phyloP scores from a whole-genome alignment of 53 echinoderm and acorn worm genomes.

The Apostichopus leukothele region DNA sequence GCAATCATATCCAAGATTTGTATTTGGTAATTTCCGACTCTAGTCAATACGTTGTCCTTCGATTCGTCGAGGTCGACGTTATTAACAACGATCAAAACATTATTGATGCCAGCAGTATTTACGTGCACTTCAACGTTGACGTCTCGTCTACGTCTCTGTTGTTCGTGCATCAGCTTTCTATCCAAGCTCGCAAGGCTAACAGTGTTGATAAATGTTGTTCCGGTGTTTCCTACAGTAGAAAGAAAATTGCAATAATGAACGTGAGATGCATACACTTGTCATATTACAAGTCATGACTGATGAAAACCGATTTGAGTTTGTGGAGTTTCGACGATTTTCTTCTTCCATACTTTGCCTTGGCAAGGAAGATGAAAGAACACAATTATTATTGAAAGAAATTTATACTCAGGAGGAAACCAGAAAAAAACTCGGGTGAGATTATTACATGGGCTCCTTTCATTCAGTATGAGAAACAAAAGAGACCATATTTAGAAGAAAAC shows the following conservation, averaged over 20 bases:
- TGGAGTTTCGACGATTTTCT: too few species aligned
- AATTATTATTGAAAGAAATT: too few species aligned
- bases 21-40: background rate
- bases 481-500: too few species aligned
- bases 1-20: background rate
- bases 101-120: background rate
- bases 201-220: constrained; percentile 20
- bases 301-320: too few species aligned
- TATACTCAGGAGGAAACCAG: too few species aligned
- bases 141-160: background rate
- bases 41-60: background rate
- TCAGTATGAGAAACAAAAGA: too few species aligned
- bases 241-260: background rate
- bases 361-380: too few species aligned
- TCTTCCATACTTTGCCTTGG: too few species aligned
- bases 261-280: too few species aligned
- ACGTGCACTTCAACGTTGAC: background rate
- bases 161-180: background rate
- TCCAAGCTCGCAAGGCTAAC: constrained; percentile 6
- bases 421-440: too few species aligned
- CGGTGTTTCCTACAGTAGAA: constrained; percentile 12
- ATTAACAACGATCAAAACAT: background rate
- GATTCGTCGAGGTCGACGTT: background rate
- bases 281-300: too few species aligned
- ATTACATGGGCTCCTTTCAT: too few species aligned